phyloP scores from a whole-genome alignment of 1,140 invertebrate species.

The honey bee (Apis mellifera) region DNA sequence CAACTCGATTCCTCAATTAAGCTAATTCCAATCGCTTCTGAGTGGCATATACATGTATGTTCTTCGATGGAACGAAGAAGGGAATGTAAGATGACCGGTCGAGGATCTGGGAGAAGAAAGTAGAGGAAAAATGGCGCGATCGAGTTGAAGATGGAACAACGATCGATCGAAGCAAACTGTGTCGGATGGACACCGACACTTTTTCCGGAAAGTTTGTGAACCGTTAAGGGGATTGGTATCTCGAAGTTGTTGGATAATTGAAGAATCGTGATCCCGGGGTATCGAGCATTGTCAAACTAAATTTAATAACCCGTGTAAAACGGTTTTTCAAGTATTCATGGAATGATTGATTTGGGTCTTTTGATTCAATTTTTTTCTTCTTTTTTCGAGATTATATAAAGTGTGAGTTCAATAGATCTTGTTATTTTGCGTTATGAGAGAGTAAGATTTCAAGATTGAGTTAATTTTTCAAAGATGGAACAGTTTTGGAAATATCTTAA shows the following conservation, averaged over 20 bases:
- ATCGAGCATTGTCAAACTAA: background rate
- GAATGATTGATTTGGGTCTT: background rate
- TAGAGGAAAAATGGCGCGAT: background rate
- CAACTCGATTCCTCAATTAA: conserved; percentile 36
- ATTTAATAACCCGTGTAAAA: background rate
- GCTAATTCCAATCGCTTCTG: background rate
- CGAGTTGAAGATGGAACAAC: background rate
- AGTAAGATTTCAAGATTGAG: too few relatives aligned
- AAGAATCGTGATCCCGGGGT: background rate
- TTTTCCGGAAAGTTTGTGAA: background rate
- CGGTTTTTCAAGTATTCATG: background rate
- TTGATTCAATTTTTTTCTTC: background rate
- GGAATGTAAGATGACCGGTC: background rate
- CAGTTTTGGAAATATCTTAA: too few relatives aligned
- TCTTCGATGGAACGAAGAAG: too few relatives aligned
- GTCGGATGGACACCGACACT: background rate
- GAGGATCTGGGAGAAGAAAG: background rate
- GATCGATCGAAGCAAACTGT: conserved; percentile 4
- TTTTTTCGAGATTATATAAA: too few relatives aligned
- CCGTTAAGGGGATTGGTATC: conserved; percentile 16
- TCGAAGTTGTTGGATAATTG: background rate
- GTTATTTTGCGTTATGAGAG: too few relatives aligned
- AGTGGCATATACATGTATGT: background rate
- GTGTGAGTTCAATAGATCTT: too few relatives aligned
- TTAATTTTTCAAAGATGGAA: too few relatives aligned